Evolutionary conservation across 1,140 invertebrate genomes (phyloP), one percentile per base, ranked within the genome.

Genomic region (Penaeus indicus): DNA sequence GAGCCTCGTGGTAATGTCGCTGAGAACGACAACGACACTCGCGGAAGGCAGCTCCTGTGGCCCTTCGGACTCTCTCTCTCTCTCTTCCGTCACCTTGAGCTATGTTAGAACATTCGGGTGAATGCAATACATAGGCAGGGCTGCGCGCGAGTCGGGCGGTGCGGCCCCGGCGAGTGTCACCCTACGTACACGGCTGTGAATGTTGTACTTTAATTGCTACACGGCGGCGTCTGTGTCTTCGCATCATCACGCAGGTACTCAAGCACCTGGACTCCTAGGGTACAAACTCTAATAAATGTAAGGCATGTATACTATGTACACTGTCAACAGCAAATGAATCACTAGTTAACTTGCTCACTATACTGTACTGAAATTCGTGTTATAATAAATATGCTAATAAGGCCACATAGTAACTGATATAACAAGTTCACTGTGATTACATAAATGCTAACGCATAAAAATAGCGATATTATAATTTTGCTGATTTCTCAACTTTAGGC

Each of bases 131-230:
- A 54, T 54, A 54, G 54, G 54, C 54, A 54, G 54, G 54, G 2
- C 54, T 54, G 54, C 16, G 16, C 54, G 54, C 54, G 54, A 13
- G 54, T 54, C 16, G 11, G 54, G 54, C 54, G 54, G 54, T 16
- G 54, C 54, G 18, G 25, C 21, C 38, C 16, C 7, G 8, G 16
- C 64, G 42, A 22, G 22, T 54, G 77, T 54, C 77, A 54, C 38
- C 78, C 47, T 22, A 22, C 78, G 61, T 60, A 60, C 78, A 80
- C 47, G 38, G 78, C 54, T 80, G 47, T 16, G 61, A 61, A 47
- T 80, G 21, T 80, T 80, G 78, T 80, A 80, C 78, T 80, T 54
- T 80, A 80, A 60, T 27, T 80, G 13, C 47, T 80, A 80, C 47
- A 60, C 25, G 16, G 18, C n/a, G 22, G 61, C 62, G 21, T n/a